These are phyloP conservation scores for Brachyopa scutellaris DNA, from an alignment of 2,888 invertebrate species.

Conservation along the genomic window DNA sequence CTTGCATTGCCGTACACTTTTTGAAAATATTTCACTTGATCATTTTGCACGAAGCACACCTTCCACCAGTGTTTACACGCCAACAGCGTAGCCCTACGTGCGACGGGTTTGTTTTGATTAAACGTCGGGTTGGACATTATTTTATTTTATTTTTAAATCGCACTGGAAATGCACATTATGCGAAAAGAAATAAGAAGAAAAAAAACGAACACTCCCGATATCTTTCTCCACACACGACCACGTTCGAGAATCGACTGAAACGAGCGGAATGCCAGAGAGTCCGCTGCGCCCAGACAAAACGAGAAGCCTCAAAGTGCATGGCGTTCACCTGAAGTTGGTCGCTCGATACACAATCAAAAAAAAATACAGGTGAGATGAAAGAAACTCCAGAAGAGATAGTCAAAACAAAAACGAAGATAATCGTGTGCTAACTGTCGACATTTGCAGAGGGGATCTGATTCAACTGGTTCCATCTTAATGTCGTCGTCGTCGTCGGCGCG, in stretches of 20 bases:
- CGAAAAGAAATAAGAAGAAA: no score
- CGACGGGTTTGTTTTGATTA: constrained; percentile 76
- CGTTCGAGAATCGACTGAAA: constrained; percentile 74
- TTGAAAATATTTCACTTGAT: constrained; percentile 90
- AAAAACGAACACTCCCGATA: constrained; percentile 3
- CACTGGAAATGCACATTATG: not conserved
- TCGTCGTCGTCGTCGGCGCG: constrained; percentile 3
- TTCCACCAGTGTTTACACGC: constrained; percentile 94
- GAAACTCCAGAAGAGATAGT: constrained; percentile 59
- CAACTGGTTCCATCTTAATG: constrained; percentile 19
- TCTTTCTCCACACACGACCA: constrained; percentile 54
- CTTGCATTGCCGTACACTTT: constrained; percentile 85
- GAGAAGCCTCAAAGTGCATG: constrained; percentile 59
- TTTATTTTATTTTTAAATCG: not conserved
- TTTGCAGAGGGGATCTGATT: constrained; percentile 45
- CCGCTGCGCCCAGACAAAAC: constrained; percentile 73
- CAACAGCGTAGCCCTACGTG: constrained; percentile 84
- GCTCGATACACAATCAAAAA: constrained; percentile 43
- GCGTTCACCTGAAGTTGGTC: constrained; percentile 52
- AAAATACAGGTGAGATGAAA: constrained; percentile 38
- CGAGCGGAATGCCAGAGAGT: constrained; percentile 64
- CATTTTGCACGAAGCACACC: constrained; percentile 91
- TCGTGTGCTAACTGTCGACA: constrained; percentile 72
- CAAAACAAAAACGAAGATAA: constrained; percentile 73
- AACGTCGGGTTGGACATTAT: constrained; percentile 47